Evolutionary conservation across 1,140 invertebrate genomes (phyloP).

Genomic region (Hirudo medicinalis): DNA sequence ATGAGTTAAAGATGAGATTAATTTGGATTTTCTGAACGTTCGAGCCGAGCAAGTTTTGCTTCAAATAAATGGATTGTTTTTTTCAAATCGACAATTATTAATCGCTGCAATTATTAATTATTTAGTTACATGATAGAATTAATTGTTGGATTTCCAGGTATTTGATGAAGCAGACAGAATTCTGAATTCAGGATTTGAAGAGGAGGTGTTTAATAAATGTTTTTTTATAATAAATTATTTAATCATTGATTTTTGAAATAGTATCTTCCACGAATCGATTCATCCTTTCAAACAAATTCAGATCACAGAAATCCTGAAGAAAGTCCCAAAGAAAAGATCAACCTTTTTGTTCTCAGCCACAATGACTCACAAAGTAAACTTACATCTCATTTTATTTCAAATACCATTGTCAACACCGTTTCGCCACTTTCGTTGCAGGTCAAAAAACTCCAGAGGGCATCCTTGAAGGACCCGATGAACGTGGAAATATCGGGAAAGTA

Average conservation of each 20-base stretch:
- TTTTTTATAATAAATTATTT: too few relatives aligned
- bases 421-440: constrained; percentile 26
- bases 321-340: constrained; percentile 69
- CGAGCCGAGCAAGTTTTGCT: too few relatives aligned
- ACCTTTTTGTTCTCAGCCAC: constrained; percentile 90
- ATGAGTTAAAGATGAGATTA: too few relatives aligned
- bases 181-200: constrained; percentile 97
- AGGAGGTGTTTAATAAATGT: too few relatives aligned
- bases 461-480: constrained; percentile 72
- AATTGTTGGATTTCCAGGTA: constrained; percentile 36
- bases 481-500: constrained; percentile 92
- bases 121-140: too few relatives aligned
- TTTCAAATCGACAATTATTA: constrained; percentile 3
- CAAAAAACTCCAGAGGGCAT: constrained; percentile 83
- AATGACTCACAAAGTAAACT: constrained; percentile 80
- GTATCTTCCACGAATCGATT: too few relatives aligned
- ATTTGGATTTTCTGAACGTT: too few relatives aligned
- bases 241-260: too few relatives aligned
- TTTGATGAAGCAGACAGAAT: constrained; percentile 65
- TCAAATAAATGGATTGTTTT: background rate
- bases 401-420: too few relatives aligned
- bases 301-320: constrained; percentile 85
- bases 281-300: constrained; percentile 34
- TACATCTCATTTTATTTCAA: too few relatives aligned
- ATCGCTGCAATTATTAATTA: too few relatives aligned